Percentiles rank a stretch among this genome's conserved stretches.
Evolutionary conservation across 92 coral and sea anemone genomes (phyloP).

Genomic region (Phenganax subtilis): DNA sequence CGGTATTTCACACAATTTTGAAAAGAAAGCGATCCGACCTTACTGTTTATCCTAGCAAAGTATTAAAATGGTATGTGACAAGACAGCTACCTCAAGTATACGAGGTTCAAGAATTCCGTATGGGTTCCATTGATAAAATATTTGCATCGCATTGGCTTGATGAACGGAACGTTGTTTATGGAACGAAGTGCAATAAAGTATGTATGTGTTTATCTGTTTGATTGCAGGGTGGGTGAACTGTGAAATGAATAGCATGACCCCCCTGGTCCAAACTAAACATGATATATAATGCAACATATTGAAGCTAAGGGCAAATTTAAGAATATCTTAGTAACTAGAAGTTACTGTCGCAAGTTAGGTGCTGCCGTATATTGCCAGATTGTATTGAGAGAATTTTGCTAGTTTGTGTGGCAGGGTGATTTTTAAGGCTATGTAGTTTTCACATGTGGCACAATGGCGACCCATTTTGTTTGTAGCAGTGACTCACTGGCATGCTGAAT

Average conservation of each 20-base stretch:
- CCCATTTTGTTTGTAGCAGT: no score
- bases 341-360: no score
- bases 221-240: background rate
- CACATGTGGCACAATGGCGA: no score
- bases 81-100: conserved; percentile 23
- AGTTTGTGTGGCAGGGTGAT: no score
- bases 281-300: no score
- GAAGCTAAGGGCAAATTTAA: no score
- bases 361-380: no score
- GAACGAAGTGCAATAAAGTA: conserved; percentile 94
- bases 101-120: conserved; percentile 13
- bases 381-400: no score
- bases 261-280: background rate
- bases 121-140: conserved; percentile 68
- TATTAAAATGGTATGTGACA: conserved; percentile 21
- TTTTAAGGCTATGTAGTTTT: no score
- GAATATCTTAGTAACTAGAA: no score
- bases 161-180: conserved; percentile 74
- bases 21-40: conserved; percentile 20
- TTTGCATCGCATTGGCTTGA: conserved; percentile 97
- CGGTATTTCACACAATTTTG: conserved; percentile 14
- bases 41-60: conserved; percentile 15
- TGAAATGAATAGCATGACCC: background rate
- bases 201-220: background rate
- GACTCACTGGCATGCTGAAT: no score